Base-by-base conservation (phyloP, 2,797 vertebrate species). In the Meda fulgida region DNA sequence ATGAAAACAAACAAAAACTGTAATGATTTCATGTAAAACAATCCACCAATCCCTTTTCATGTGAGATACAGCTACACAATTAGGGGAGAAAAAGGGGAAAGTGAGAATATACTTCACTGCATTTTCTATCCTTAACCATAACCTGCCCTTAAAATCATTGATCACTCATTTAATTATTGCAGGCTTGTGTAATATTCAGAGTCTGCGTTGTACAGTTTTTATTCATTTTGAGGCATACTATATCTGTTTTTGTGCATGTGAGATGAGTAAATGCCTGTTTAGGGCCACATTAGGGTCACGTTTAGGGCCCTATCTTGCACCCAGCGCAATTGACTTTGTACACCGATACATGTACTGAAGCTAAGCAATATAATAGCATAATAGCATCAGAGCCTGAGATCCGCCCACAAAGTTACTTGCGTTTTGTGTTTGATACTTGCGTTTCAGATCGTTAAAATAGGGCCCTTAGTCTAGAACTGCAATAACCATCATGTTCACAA, bases 21-120 rank as follows among this genome's bases (percentile, higher is more conserved):
- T 11, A 5, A 80, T 53, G 5, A 58, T 71, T 36, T 71, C 0
- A 55, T 23, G 29, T 7, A 23, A 55, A 55, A 80, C 51, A 86
- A 78, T 58, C 60, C 60, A 69, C 67, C 34, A 60, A 3, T 70
- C 60, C 51, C 29, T 76, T 40, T 85, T 63, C 10, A 4, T 21
- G 51, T 48, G 66, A 19, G 7, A 80, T 7, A 55, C 11, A 72
- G 69, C 38, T 69, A 55, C 29, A 18, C 14, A 43, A 3, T 53
- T 26, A 58, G 21, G 60, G 36, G 21, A 48, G 26, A 75, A 55
- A 69, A 80, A 36, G 63, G 78, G 7, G 19, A 66, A 51, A 34
- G 14, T 65, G 7, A 29, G 29, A 1, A 48, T 53, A n/a, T 36
- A n/a, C 21, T 69, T 3, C 26, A 63, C 23, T 29, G 26, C n/a